phyloP scores from a whole-genome alignment of 2,888 invertebrate species.

The Cetonia aurata region DNA sequence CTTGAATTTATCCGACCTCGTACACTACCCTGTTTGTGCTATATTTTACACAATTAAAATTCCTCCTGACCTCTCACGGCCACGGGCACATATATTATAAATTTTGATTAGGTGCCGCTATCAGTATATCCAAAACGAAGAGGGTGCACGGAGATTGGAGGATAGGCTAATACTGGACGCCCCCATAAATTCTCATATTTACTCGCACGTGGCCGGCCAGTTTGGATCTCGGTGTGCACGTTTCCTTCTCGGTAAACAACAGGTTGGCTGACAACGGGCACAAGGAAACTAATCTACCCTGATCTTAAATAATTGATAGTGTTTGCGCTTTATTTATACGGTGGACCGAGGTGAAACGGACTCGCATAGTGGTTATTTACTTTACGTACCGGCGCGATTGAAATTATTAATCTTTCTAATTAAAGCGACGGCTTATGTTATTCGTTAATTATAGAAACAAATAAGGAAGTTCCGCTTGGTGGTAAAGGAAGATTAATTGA shows the following conservation, averaged over 20 bases:
- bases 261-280: conserved; percentile 30
- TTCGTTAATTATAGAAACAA: conserved; percentile 20
- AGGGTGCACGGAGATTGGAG: conserved; percentile 6
- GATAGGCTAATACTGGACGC: conserved; percentile 43
- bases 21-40: not conserved
- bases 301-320: conserved; percentile 63
- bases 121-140: conserved; percentile 35
- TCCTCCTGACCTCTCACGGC: conserved; percentile 12
- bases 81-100: conserved; percentile 18
- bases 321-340: conserved; percentile 63
- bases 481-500: not conserved
- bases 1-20: not conserved
- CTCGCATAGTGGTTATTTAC: not conserved
- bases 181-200: conserved; percentile 62
- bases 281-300: conserved; percentile 61
- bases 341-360: conserved; percentile 33
- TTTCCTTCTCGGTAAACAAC: conserved; percentile 28
- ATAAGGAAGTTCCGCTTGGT: not conserved
- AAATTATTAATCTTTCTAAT: conserved; percentile 35
- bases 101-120: conserved; percentile 31
- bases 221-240: conserved; percentile 35
- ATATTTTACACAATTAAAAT: conserved; percentile 20
- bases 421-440: conserved; percentile 13
- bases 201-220: conserved; percentile 48
- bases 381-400: conserved; percentile 6